A percentile compares a stretch with the other conserved stretches of the same genome.
Evolutionary conservation across 2,888 invertebrate genomes (phyloP).

Genomic region (Ophion ventricosus): DNA sequence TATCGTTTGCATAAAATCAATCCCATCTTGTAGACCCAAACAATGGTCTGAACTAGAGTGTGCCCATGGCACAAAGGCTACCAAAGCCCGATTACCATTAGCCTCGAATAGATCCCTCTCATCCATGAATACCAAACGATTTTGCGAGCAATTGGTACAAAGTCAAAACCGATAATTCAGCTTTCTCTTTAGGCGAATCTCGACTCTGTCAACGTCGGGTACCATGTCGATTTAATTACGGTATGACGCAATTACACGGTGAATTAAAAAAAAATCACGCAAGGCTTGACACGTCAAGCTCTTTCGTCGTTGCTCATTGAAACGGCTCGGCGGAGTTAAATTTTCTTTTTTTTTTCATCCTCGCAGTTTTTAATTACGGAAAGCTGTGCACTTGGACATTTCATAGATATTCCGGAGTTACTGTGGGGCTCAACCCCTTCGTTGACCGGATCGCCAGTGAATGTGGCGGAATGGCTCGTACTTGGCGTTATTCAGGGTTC

Average conservation of each 20-base stretch:
- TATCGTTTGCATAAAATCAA: neutral
- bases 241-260: neutral
- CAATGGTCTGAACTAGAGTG: neutral
- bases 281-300: slow-evolving; percentile 12
- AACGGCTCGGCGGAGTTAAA: slow-evolving; percentile 54
- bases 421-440: slow-evolving; percentile 26
- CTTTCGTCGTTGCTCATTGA: slow-evolving; percentile 57
- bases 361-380: slow-evolving; percentile 63
- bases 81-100: neutral
- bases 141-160: neutral
- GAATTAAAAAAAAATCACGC: neutral
- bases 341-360: slow-evolving; percentile 35
- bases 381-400: slow-evolving; percentile 56
- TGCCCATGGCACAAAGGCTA: neutral
- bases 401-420: slow-evolving; percentile 59
- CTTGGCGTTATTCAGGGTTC: slow-evolving; percentile 64
- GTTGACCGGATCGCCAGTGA: slow-evolving; percentile 52
- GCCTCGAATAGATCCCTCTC: too few relatives aligned
- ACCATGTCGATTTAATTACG: neutral
- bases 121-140: too few relatives aligned
- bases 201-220: neutral
- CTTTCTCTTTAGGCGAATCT: neutral
- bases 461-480: slow-evolving; percentile 52
- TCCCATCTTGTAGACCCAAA: neutral
- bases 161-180: neutral